These are phyloP conservation scores for Temnothorax curvispinosus DNA, from an alignment of 1,140 invertebrate species.

Conservation along the genomic window DNA sequence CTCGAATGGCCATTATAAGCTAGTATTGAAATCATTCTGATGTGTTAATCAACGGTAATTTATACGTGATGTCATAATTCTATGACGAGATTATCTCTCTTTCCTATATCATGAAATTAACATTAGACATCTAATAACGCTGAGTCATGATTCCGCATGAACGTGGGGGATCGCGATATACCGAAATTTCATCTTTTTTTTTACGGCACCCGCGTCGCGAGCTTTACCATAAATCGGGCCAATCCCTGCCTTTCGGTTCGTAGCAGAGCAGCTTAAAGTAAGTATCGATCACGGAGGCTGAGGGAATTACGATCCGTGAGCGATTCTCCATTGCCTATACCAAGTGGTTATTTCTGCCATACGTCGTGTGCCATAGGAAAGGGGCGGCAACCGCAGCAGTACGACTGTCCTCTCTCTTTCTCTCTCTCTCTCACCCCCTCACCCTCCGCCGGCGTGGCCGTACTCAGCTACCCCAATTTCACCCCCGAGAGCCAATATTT, in stretches of 20 bases:
- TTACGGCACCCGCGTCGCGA: constrained; percentile 48
- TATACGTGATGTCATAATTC: neutral
- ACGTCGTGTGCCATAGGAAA: constrained; percentile 78
- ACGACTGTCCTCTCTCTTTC: constrained; percentile 79
- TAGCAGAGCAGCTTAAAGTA: constrained; percentile 71
- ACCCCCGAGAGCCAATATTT: constrained; percentile 85
- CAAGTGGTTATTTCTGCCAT: constrained; percentile 82
- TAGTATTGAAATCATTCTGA: constrained; percentile 15
- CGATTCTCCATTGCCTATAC: constrained; percentile 82
- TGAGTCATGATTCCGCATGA: neutral
- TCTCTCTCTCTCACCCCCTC: constrained; percentile 19
- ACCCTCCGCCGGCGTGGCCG: constrained; percentile 46
- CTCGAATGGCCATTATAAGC: neutral
- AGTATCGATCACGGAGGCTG: constrained; percentile 77
- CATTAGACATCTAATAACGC: neutral
- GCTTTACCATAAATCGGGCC: constrained; percentile 35
- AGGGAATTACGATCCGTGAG: constrained; percentile 79
- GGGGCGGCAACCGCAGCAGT: constrained; percentile 85
- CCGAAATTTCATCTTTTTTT: constrained; percentile 41
- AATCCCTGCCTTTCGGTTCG: constrained; percentile 59
- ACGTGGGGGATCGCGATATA: neutral
- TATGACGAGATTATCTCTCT: neutral
- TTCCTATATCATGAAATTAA: constrained; percentile 11
- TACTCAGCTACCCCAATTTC: constrained; percentile 80
- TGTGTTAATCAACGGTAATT: neutral